Evolutionary conservation across 2,888 invertebrate genomes (phyloP).

Genomic region (Synergus umbraculus): DNA sequence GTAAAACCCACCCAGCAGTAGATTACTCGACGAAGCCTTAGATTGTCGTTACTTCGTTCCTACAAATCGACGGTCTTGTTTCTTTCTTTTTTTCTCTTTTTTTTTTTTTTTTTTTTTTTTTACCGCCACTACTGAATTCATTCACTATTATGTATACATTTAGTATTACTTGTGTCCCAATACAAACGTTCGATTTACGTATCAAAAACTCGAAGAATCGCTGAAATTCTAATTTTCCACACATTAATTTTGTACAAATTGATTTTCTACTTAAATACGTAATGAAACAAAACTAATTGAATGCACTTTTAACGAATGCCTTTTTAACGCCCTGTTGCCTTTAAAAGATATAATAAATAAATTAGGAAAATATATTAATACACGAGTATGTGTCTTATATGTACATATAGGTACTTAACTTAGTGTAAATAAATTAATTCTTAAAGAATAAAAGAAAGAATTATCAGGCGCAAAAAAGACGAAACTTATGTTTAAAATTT

Average conservation of each 20-base stretch:
- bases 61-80: conserved; percentile 59
- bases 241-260: conserved; percentile 11
- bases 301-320: neutral
- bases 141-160: conserved; percentile 63
- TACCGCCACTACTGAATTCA: conserved; percentile 31
- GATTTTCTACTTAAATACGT: conserved; percentile 11
- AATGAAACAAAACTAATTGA: neutral
- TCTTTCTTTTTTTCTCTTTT: conserved; percentile 44
- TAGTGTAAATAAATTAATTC: conserved; percentile 33
- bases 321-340: conserved; percentile 14
- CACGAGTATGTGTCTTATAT: conserved; percentile 24
- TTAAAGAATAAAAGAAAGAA: conserved; percentile 26
- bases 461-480: conserved; percentile 3
- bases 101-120: conserved; percentile 44
- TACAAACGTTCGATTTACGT: conserved; percentile 51
- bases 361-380: conserved; percentile 37
- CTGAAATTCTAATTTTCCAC: neutral
- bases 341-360: conserved; percentile 28
- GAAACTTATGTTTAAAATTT: neutral
- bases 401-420: conserved; percentile 16
- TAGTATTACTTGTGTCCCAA: conserved; percentile 44
- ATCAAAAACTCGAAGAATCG: conserved; percentile 45
- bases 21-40: conserved; percentile 74
- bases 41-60: conserved; percentile 73
- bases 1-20: conserved; percentile 72